Conservation (phyloP, 2,113 vertebrate species). For the Rhipidura dahli region DNA sequence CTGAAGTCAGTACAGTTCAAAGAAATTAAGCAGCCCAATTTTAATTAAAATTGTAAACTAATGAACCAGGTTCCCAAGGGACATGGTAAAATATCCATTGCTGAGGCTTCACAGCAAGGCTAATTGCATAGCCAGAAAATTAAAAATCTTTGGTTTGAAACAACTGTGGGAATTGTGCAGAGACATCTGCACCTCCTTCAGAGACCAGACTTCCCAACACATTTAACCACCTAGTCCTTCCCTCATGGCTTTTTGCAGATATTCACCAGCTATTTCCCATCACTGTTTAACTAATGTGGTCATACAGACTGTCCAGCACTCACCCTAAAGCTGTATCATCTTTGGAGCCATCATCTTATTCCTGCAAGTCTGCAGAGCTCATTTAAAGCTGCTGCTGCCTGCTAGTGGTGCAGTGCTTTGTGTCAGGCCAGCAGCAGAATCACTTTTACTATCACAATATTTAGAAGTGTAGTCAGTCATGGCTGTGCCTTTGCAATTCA, state of each 20-base stretch:
- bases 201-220: background rate
- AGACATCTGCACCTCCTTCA: background rate
- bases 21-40: background rate
- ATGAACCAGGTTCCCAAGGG: background rate
- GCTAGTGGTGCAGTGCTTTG: background rate
- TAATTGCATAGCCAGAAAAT: slow-evolving; percentile 4
- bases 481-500: background rate
- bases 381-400: slow-evolving; percentile 3
- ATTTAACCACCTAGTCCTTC: background rate
- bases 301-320: background rate
- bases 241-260: background rate
- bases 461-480: background rate
- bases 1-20: background rate
- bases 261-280: background rate
- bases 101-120: background rate
- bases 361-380: background rate
- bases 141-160: background rate
- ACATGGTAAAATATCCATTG: background rate
- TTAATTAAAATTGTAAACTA: slow-evolving; percentile 34
- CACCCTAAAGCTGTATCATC: background rate
- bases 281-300: background rate
- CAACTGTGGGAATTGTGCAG: background rate
- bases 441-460: background rate
- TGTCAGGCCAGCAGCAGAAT: background rate
- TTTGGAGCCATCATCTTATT: background rate